These are phyloP conservation scores for Mustela nigripes DNA, from an alignment of 2,113 vertebrate genomes.

Conservation along the genomic window DNA sequence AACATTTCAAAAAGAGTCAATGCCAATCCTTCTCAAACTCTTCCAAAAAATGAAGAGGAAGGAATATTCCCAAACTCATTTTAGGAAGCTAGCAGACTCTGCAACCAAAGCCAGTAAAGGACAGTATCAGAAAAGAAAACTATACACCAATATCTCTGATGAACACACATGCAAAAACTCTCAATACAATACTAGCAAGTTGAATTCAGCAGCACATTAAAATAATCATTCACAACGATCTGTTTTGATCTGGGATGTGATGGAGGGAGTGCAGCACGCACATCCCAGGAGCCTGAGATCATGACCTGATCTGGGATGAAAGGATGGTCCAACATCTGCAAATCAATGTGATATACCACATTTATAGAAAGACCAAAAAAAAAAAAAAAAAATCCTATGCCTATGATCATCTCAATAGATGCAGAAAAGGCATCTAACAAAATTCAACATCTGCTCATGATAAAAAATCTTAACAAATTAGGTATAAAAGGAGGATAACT, in stretches of 20 bases:
- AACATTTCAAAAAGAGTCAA: neutral
- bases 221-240: neutral
- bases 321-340: neutral
- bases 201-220: neutral
- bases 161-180: neutral
- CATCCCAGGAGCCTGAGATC: no score
- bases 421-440: neutral
- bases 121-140: neutral
- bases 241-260: no score
- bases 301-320: neutral
- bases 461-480: neutral
- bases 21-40: neutral
- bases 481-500: neutral
- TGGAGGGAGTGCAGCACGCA: no score
- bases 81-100: neutral
- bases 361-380: neutral
- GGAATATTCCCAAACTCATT: neutral
- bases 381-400: neutral
- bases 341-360: neutral
- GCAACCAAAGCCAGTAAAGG: neutral
- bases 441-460: neutral
- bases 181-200: neutral
- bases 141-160: neutral
- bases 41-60: neutral
- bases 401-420: neutral